Base-by-base conservation (phyloP, 2,888 invertebrate species). In the Ophonus ardosiacus region DNA sequence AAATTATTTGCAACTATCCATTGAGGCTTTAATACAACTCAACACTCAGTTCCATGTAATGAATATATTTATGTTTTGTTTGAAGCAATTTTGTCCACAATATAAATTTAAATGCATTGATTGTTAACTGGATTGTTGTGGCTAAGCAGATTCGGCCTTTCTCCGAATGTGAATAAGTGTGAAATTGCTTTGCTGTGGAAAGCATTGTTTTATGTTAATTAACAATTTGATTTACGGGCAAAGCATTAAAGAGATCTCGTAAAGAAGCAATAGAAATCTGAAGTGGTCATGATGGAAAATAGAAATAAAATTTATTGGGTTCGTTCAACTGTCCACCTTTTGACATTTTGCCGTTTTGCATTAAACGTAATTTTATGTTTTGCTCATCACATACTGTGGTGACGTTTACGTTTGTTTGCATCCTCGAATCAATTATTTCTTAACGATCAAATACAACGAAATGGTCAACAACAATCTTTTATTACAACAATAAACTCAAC, bases 211-310 rank as follows among this genome's bases (percentile, higher is more conserved):
- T 40, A 40, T 24, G 71, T 68, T 68, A 40, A 43, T 74, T 74
- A 74, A 74, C 40, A 43, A 40, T 40, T 74, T 74, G 71, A 74
- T 74, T 74, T 74, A 74, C 21, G 38, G 68, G 13, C 68, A 15
- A 8, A 40, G 43, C 40, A 74, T 18, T 18, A 74, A 74, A 74
- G n/a, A 31, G 31, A 68, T 68, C 68, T 68, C 68, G 68, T 68
- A 68, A 68, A 68, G 68, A 68, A 68, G 68, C 68, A 68, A 68
- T 68, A 15, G 38, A 31, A 68, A 68, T 68, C 68, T 38, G 68
- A 68, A 68, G 68, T 68, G 68, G 68, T 68, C 68, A 68, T 68
- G 68, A 31, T 43, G 38, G 31, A 65, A 65, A 21, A 40, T 17
- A 18, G 38, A 40, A 40, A 71, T 15, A 40, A 71, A 71, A 71